Evolutionary conservation across 2,888 invertebrate genomes (phyloP).

Genomic region (Ophioninae sp.): DNA sequence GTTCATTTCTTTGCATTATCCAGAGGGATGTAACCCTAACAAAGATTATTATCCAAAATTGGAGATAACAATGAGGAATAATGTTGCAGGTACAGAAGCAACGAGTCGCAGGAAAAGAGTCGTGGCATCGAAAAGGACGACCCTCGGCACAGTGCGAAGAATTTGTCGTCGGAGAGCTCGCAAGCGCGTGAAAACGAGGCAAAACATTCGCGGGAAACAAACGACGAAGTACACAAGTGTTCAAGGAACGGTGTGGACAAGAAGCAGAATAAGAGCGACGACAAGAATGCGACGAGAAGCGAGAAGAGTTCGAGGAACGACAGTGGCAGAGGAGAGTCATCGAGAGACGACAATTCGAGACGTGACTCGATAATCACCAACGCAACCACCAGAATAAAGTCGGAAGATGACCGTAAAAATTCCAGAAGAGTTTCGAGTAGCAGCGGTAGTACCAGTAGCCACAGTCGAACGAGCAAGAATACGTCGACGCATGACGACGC

Average conservation of each 20-base stretch:
- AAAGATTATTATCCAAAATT: not conserved
- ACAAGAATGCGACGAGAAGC: conserved; percentile 63
- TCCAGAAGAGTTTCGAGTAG: conserved; percentile 62
- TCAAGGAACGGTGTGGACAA: conserved; percentile 59
- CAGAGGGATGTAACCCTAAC: not conserved
- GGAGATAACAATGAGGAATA: conserved; percentile 3
- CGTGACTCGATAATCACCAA: conserved; percentile 54
- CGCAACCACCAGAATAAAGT: conserved; percentile 47
- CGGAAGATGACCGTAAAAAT: conserved; percentile 65
- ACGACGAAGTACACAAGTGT: conserved; percentile 59
- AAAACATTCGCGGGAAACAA: conserved; percentile 52
- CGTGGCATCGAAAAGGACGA: conserved; percentile 66
- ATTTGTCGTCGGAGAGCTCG: conserved; percentile 58
- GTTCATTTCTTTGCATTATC: not conserved
- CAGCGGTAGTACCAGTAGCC: conserved; percentile 46
- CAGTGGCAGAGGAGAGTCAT: conserved; percentile 46
- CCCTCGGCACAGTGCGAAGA: conserved; percentile 65
- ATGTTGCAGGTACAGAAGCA: conserved; percentile 64
- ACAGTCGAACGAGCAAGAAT: conserved; percentile 47
- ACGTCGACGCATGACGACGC: conserved; percentile 60
- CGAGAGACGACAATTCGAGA: conserved; percentile 64
- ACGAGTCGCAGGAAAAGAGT: conserved; percentile 66
- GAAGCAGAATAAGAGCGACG: conserved; percentile 51
- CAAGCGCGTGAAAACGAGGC: conserved; percentile 62
- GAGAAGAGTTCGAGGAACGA: conserved; percentile 66